Evolutionary conservation across 2,888 invertebrate species (phyloP).

Genomic region (Lathronympha strigana): DNA sequence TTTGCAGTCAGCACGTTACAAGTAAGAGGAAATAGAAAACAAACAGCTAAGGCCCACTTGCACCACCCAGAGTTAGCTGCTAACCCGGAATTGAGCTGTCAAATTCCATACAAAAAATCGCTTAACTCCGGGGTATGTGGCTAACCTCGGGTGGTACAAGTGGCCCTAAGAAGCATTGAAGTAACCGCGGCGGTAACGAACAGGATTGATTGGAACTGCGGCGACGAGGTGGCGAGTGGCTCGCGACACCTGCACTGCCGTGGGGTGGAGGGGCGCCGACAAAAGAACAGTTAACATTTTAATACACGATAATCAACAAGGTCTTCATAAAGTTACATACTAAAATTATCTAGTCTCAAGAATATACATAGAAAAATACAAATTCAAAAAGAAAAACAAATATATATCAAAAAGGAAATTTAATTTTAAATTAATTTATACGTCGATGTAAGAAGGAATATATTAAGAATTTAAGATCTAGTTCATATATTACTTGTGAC

Average conservation of each 20-base stretch:
- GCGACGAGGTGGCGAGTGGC: neutral
- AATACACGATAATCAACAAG: conserved; percentile 13
- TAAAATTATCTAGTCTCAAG: conserved; percentile 11
- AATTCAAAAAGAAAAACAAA: conserved; percentile 7
- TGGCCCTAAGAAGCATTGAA: conserved; percentile 33
- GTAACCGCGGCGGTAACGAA: conserved; percentile 16
- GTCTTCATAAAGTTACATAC: conserved; percentile 9
- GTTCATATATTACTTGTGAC: conserved; percentile 29
- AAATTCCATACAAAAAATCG: too few species aligned
- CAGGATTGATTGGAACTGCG: conserved; percentile 10
- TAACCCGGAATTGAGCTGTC: too few species aligned
- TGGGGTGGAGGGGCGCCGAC: conserved; percentile 16
- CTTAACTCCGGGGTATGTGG: too few species aligned
- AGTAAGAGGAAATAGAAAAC: conserved; percentile 15
- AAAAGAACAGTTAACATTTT: conserved; percentile 9
- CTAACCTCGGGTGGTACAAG: too few species aligned
- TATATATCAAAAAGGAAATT: neutral
- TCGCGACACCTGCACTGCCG: neutral
- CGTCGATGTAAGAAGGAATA: conserved; percentile 32
- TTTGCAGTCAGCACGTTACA: conserved; percentile 42
- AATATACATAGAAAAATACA: conserved; percentile 7
- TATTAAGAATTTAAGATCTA: conserved; percentile 21
- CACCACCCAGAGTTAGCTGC: too few species aligned
- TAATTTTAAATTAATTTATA: neutral
- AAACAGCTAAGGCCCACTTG: too few species aligned